Conservation (phyloP, 2,888 invertebrate genomes). For the Drosophila cognata region DNA sequence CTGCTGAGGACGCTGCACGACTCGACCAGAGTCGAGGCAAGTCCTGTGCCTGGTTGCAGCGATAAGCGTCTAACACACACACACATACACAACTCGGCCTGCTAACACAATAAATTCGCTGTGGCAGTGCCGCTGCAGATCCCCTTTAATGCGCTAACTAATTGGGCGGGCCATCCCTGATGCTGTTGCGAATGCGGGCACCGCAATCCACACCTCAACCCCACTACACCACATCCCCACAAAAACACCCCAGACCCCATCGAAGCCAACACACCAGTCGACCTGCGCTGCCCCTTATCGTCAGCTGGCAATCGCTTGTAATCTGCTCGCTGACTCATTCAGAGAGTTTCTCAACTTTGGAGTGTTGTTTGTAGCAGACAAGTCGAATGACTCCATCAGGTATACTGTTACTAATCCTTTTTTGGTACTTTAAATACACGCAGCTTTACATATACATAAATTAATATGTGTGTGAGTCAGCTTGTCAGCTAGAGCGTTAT, state of each 20-base stretch:
- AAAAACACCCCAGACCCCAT: not conserved
- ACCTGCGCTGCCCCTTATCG: slow-evolving; percentile 63
- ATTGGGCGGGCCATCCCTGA: slow-evolving; percentile 60
- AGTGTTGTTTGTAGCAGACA: slow-evolving; percentile 11
- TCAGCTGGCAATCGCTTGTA: slow-evolving; percentile 70
- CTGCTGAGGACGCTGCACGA: not conserved
- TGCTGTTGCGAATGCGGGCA: slow-evolving; percentile 46
- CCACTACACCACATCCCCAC: not conserved
- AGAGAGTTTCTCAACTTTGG: slow-evolving; percentile 16
- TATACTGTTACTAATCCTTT: not conserved
- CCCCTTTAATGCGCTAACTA: slow-evolving; percentile 79
- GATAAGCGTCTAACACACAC: slow-evolving; percentile 65
- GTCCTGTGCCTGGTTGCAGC: slow-evolving; percentile 59
- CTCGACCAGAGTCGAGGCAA: slow-evolving; percentile 17
- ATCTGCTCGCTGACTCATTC: slow-evolving; percentile 55
- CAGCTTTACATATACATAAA: not conserved
- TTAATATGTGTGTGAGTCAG: not conserved
- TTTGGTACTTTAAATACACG: not conserved
- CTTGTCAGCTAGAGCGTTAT: not conserved
- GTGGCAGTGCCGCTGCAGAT: slow-evolving; percentile 55
- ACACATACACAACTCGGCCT: slow-evolving; percentile 52
- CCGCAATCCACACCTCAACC: slow-evolving; percentile 6
- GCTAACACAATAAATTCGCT: slow-evolving; percentile 70
- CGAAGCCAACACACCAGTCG: slow-evolving; percentile 8
- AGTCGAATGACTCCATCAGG: not conserved